Evolutionary conservation across 2,113 vertebrate genomes (phyloP), one percentile per base, ranked within the genome.

Genomic region (Rynchops niger): DNA sequence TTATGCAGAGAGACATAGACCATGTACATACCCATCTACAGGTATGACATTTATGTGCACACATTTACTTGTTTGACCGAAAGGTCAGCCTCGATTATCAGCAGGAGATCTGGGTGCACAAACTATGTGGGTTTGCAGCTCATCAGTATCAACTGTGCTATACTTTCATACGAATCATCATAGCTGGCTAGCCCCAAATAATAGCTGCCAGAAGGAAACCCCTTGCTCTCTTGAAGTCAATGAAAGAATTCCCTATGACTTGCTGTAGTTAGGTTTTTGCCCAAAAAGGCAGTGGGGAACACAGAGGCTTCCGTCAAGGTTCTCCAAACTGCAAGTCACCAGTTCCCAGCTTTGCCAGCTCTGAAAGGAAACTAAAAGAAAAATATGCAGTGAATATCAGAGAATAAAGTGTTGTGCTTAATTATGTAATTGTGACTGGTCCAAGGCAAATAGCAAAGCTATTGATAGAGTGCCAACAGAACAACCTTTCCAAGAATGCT

Each of bases 21-120:
- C 13, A 10, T 49, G 32, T n/a, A 43, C 1, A 2, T 70, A 55
- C n/a, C 18, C 19, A 38, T 15, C 16, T 30, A 8, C 0, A 0
- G 17, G 23, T 43, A 12, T 15, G 69, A 87, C 74, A 53, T 25
- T 5, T 22, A 20, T 15, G 20, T 53, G 58, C 21, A 42, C 36
- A 15, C 9, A 5, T 59, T 20, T 36, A 34, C 13, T 13, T 55
- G 42, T 49, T 62, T 40, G 36, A 50, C 49, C 38, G 34, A 82
- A 91, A 80, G 15, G 27, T 32, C 38, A 72, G 34, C 38, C 38
- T 81, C 58, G 11, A 34, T 80, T 86, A n/a, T 67, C 56, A 49
- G 62, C n/a, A 17, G 67, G 50, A 72, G 36, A 19, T 45, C 15
- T 34, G 40, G 6, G 40, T 26, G 26, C 17, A 62, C n/a, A 65